phyloP scores from a whole-genome alignment of 2,888 invertebrate species.

The Danaus chrysippus region DNA sequence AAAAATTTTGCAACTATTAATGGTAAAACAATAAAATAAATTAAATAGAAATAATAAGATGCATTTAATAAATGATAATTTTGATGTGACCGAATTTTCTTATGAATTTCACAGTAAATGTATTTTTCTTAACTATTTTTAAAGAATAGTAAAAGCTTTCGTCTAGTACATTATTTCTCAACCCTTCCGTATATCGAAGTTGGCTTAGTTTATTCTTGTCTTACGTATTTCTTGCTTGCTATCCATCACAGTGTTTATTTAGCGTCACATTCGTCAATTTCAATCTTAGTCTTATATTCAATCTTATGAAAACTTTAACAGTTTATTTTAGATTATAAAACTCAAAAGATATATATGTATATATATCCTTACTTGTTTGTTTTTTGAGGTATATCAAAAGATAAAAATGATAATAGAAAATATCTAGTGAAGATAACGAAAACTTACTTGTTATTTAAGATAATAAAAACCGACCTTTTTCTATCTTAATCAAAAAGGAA shows the following conservation, averaged over 20 bases:
- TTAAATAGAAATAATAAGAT: too few species aligned
- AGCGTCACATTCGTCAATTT: constrained; percentile 51
- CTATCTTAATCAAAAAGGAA: too few species aligned
- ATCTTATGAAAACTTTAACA: constrained; percentile 29
- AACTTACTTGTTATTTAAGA: too few species aligned
- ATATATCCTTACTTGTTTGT: neutral
- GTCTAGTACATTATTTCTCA: constrained; percentile 51
- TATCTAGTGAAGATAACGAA: too few species aligned
- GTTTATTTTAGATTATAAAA: neutral
- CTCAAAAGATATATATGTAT: neutral
- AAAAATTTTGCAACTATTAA: too few species aligned
- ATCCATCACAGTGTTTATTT: constrained; percentile 63
- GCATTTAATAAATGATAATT: too few species aligned
- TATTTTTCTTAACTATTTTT: constrained; percentile 45
- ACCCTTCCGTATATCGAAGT: constrained; percentile 49
- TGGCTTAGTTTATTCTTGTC: constrained; percentile 62
- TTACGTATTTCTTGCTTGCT: constrained; percentile 60
- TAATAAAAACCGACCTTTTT: too few species aligned
- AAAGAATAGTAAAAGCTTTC: constrained; percentile 49
- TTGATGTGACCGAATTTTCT: constrained; percentile 23
- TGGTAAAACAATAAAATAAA: too few species aligned
- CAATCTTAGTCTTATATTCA: constrained; percentile 51
- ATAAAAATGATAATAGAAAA: too few species aligned
- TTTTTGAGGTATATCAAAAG: too few species aligned
- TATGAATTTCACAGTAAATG: constrained; percentile 26